Evolutionary conservation across 2,113 vertebrate species (phyloP), one percentile per base, ranked within the genome.

Genomic region (Mungos mungo): DNA sequence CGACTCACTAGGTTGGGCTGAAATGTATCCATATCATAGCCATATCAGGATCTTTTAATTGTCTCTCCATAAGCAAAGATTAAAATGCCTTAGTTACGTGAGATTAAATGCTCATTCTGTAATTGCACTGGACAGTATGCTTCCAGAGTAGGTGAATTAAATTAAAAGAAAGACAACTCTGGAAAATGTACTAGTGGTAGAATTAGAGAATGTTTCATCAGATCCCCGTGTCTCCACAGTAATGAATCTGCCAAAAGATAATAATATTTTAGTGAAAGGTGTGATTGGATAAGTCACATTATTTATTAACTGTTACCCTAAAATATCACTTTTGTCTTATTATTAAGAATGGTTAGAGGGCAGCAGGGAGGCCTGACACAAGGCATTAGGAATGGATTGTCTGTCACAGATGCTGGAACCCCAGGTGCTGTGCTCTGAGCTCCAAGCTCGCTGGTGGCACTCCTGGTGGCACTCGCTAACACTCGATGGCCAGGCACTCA

Each of bases 201-300:
- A 99, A 99, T 99, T 98, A 98, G 98, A 99, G 97, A 98, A 98
- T 98, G 98, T 98, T 98, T 98, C 98, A 98, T 98, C 98, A 98
- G 98, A 98, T 97, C 97, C 97, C 57, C 93, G 98, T 98, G 98
- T 98, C 98, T 98, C 97, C 98, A 96, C 77, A 97, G 98, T 99
- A 99, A 99, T 99, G 99, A 99, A 99, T 99, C 99, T 99, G 99
- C 99, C 99, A 99, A 99, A 99, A 98, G 98, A 99, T 99, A 99
- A 99, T 99, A 99, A 99, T 99, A 99, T 99, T 98, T 99, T 99
- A 99, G 98, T 98, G 98, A 98, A 99, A 98, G 98, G 98, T 99
- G 92, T 99, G 99, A 99, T 99, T 99, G 98, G 99, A 99, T 99
- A 99, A 99, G 99, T 99, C 99, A 99, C 96, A 57, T 98, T 98